A percentile compares a stretch with the other conserved stretches of the same genome.
Evolutionary conservation across 2,888 invertebrate species (phyloP).

Genomic region (Bombylius major): DNA sequence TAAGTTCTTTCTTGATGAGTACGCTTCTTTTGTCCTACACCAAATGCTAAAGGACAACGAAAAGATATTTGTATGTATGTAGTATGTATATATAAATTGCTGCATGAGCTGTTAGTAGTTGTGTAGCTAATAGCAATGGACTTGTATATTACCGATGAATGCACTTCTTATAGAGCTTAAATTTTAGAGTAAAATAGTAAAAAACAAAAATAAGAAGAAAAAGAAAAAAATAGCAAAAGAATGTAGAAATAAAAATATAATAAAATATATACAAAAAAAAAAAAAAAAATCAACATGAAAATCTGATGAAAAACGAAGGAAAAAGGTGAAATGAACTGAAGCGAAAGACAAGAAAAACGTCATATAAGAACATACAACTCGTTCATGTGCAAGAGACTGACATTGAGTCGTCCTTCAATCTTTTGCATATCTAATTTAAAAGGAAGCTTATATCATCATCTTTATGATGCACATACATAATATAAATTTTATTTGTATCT

Average conservation of each 20-base stretch:
- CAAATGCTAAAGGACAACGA: neutral
- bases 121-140: neutral
- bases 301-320: neutral
- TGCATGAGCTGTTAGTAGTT: too few relatives aligned
- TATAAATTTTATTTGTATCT: too few relatives aligned
- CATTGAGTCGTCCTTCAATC: neutral
- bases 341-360: neutral
- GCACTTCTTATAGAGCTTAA: neutral
- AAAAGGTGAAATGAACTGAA: neutral
- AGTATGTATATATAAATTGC: too few relatives aligned
- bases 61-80: too few relatives aligned
- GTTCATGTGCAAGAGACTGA: neutral
- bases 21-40: neutral
- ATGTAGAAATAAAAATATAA: neutral
- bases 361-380: neutral
- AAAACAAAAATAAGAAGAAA: neutral
- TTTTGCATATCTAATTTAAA: neutral
- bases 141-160: neutral
- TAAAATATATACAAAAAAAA: neutral
- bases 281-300: neutral
- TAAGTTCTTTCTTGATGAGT: neutral
- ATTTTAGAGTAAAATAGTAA: neutral
- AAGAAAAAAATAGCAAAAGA: neutral
- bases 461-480: neutral
- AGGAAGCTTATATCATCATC: neutral